A percentile compares a stretch with the other conserved stretches of the same genome.
Conservation (phyloP, 2,888 invertebrate genomes). For the Calameuta filiformis region DNA sequence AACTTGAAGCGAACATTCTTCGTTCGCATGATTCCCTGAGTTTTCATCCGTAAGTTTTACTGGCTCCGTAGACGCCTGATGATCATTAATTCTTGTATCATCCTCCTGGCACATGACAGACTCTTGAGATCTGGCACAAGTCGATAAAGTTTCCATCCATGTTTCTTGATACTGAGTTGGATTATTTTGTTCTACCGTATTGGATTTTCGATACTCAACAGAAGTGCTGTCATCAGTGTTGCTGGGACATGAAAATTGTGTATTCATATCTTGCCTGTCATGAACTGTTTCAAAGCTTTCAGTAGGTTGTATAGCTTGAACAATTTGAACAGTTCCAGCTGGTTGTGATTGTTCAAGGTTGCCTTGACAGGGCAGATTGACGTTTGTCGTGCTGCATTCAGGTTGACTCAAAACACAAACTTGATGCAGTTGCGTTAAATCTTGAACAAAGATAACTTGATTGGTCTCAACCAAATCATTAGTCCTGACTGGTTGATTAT, state of each 20-base stretch:
- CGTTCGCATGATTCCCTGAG: neutral
- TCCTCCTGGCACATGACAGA: neutral
- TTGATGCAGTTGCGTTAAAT: slow-evolving; percentile 22
- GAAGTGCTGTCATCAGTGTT: neutral
- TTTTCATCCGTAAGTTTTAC: slow-evolving; percentile 7
- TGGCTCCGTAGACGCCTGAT: slow-evolving; percentile 3
- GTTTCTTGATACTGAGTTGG: neutral
- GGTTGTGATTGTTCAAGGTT: neutral
- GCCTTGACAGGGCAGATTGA: neutral
- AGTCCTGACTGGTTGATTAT: neutral
- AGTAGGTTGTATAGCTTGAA: neutral
- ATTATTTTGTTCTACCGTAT: neutral
- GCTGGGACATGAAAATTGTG: neutral
- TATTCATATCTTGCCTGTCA: neutral
- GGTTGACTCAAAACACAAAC: slow-evolving; percentile 6
- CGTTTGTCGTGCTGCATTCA: neutral
- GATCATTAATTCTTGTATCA: neutral
- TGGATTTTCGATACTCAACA: neutral
- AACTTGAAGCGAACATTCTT: slow-evolving; percentile 26
- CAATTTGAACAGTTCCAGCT: neutral
- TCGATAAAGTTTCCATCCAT: neutral
- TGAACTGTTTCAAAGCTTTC: neutral
- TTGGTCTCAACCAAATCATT: neutral
- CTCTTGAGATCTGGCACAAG: neutral
- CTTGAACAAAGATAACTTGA: slow-evolving; percentile 30